These are phyloP conservation scores for Paradoxurus hermaphroditus DNA, from an alignment of 2,113 vertebrate genomes.

Conservation along the genomic window DNA sequence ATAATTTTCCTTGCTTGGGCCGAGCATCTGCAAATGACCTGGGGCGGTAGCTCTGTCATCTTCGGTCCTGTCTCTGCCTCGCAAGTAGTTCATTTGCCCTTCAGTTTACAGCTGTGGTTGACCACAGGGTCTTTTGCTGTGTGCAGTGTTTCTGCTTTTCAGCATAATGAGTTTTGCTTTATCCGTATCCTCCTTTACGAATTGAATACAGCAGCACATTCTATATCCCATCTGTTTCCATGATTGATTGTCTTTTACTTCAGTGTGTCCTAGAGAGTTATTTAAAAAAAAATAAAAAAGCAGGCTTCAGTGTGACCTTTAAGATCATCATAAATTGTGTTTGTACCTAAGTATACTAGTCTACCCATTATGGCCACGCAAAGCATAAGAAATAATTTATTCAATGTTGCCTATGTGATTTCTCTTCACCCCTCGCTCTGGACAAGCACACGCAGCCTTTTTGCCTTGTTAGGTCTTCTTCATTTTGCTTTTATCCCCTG, in stretches of 20 bases:
- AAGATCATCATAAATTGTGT: constrained; percentile 34
- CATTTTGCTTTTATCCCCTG: background rate
- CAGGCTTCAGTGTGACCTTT: constrained; percentile 55
- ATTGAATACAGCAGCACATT: constrained; percentile 65
- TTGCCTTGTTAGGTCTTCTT: background rate
- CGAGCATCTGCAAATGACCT: background rate
- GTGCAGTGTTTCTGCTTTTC: constrained; percentile 47
- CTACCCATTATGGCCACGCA: background rate
- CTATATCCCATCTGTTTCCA: constrained; percentile 70
- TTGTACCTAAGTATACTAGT: background rate
- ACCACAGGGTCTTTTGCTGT: constrained; percentile 43
- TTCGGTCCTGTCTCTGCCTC: background rate
- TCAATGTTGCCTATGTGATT: background rate
- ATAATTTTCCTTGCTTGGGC: background rate
- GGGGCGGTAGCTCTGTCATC: background rate
- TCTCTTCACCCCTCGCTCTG: background rate
- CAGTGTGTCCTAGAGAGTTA: constrained; percentile 53
- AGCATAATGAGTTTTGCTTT: constrained; percentile 58
- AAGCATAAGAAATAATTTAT: background rate
- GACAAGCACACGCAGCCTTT: background rate
- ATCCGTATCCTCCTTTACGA: constrained; percentile 29
- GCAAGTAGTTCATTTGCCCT: background rate
- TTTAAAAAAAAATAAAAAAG: constrained; percentile 12
- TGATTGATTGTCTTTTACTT: constrained; percentile 67
- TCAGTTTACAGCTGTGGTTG: constrained; percentile 51